A percentile compares a stretch with the other conserved stretches of the same genome.
These are phyloP conservation scores for Deladenus siricidicola DNA, from an alignment of 2,888 invertebrate species.

Conservation along the genomic window DNA sequence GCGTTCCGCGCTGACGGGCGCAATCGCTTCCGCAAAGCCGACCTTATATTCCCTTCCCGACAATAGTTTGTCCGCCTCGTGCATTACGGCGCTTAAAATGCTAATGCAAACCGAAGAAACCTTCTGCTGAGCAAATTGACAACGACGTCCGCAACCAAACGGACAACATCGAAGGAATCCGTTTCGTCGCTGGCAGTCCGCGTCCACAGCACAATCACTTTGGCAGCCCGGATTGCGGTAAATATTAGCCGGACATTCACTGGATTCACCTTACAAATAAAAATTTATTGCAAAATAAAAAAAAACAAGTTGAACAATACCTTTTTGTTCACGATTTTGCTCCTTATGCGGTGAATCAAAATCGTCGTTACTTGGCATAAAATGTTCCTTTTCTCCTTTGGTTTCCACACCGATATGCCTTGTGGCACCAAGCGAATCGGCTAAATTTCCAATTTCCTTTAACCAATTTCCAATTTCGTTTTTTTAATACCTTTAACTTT, in stretches of 20 bases:
- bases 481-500: background rate
- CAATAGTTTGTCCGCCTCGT: conserved; percentile 22
- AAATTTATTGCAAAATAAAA: no score
- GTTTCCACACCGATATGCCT: no score
- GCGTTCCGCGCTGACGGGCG: background rate
- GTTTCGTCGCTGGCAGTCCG: conserved; percentile 22
- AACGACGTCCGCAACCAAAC: conserved; percentile 34
- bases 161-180: conserved; percentile 34
- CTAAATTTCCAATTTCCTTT: no score
- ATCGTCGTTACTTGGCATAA: no score
- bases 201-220: conserved; percentile 27
- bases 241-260: conserved; percentile 27
- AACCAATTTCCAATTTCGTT: no score
- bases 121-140: conserved; percentile 8
- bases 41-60: no score
- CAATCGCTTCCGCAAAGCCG: no score
- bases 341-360: no score
- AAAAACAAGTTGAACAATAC: no score
- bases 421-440: no score
- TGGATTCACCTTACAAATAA: conserved; percentile 10
- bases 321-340: no score
- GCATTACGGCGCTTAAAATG: conserved; percentile 14
- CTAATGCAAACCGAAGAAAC: conserved; percentile 30
- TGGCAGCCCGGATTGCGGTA: conserved; percentile 31
- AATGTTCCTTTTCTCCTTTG: no score